Evolutionary conservation across 1,140 invertebrate species (phyloP), one percentile per base, ranked within the genome.

Genomic region (Papilio xuthus): DNA sequence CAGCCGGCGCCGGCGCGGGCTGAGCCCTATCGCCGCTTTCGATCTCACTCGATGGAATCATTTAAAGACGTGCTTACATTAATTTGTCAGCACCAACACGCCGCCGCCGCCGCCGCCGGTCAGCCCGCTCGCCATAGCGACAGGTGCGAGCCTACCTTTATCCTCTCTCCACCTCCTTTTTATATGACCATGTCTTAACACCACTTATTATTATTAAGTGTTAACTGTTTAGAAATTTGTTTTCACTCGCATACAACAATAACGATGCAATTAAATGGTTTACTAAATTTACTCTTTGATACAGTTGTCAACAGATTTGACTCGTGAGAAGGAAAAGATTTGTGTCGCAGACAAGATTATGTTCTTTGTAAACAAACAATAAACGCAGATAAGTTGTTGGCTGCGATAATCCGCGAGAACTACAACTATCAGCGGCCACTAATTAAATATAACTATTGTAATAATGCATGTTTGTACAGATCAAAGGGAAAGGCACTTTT

Each of bases 41-140:
- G 56, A 60, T 60, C 56, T 60, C 9, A 60, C 20, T 60, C 56
- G 56, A 60, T 60, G 20, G 20, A 60, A 60, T 60, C 56, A 60
- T 60, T 60, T 60, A 60, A 26, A 60, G 56, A 60, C 56, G 20
- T 26, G 56, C 56, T 60, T 60, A 60, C 56, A 60, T 60, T 60
- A 60, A 60, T 60, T 60, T 60, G 56, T 60, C 56, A 26, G 56
- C 10, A 23, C 20, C 23, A 56, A n/a, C 53, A n/a, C 53, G 56
- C 20, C 53, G 32, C 32, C 32, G 56, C 20, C 53, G 32, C 32
- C 32, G 32, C 32, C 32, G 32, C 2, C 32, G 32, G 32, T 32
- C 32, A 15, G 44, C 44, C 13, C 15, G 44, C 4, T 47, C 44
- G 44, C 44, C 44, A 15, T 15, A 12, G 15, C 56, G 56, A 20